These are phyloP conservation scores for Vireo griseus DNA, from an alignment of 2,797 vertebrate genomes.

Conservation along the genomic window DNA sequence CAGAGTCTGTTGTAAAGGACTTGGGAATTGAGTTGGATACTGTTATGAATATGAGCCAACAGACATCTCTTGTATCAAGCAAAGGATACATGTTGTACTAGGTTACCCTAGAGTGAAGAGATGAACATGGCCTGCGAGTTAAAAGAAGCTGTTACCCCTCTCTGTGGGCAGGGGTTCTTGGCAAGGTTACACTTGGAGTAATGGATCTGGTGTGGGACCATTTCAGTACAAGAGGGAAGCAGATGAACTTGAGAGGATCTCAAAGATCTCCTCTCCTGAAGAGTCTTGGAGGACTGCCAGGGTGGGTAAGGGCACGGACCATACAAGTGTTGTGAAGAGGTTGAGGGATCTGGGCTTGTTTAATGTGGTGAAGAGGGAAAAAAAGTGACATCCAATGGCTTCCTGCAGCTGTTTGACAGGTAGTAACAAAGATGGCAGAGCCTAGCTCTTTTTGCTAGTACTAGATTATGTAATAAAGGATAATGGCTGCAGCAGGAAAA, in stretches of 20 bases:
- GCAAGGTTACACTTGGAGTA: background rate
- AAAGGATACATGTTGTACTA: background rate
- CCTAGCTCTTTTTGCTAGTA: background rate
- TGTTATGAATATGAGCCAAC: background rate
- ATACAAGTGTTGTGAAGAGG: rapidly evolving
- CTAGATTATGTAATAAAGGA: background rate
- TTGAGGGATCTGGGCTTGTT: background rate
- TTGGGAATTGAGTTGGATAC: background rate
- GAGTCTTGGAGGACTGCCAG: background rate
- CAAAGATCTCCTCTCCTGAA: background rate
- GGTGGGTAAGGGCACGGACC: background rate
- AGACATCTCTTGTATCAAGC: background rate
- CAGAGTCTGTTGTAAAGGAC: background rate
- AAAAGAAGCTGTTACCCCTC: background rate
- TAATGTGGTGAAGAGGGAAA: background rate
- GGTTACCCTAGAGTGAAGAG: rapidly evolving
- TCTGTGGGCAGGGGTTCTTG: background rate
- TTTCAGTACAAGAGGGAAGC: background rate
- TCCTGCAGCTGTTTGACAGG: background rate
- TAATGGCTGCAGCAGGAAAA: background rate
- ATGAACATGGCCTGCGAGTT: background rate
- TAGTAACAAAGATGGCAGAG: background rate
- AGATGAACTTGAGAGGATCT: background rate
- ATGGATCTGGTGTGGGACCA: background rate
- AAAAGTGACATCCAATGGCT: background rate